Evolutionary conservation across 1,140 invertebrate species (phyloP).

Genomic region (Subanguina moxae): DNA sequence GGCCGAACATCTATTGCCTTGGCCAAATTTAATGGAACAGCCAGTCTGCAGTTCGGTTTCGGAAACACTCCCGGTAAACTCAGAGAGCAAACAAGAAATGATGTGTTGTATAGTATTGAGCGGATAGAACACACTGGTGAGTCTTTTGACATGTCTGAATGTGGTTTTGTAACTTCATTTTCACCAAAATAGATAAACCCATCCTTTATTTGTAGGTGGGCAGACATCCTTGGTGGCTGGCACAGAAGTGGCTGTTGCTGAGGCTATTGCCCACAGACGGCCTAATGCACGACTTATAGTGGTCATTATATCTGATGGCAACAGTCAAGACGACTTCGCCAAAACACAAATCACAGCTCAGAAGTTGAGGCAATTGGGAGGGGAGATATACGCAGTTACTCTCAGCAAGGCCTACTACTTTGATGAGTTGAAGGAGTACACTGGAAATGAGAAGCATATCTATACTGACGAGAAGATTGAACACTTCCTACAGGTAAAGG

Average conservation of each 20-base stretch:
- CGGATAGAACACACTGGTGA: constrained; percentile 27
- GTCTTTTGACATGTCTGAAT: too few species aligned
- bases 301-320: constrained; percentile 47
- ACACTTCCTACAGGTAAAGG: constrained; percentile 40
- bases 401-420: constrained; percentile 39
- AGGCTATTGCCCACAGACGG: constrained; percentile 18
- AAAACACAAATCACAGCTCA: constrained; percentile 34
- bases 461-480: constrained; percentile 38
- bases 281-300: constrained; percentile 31
- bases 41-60: constrained; percentile 32
- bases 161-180: neutral
- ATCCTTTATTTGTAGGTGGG: neutral
- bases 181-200: too few species aligned
- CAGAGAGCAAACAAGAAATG: constrained; percentile 21
- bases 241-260: constrained; percentile 24
- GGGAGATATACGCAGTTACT: constrained; percentile 47
- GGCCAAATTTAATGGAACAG: constrained; percentile 32
- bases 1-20: constrained; percentile 40
- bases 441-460: constrained; percentile 30
- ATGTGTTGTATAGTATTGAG: constrained; percentile 47
- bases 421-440: constrained; percentile 46
- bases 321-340: constrained; percentile 50
- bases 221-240: constrained; percentile 41
- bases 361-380: constrained; percentile 19
- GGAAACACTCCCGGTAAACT: neutral